Evolutionary conservation across 2,113 vertebrate species (phyloP).

Genomic region (Cyphomyrus discorhynchus): DNA sequence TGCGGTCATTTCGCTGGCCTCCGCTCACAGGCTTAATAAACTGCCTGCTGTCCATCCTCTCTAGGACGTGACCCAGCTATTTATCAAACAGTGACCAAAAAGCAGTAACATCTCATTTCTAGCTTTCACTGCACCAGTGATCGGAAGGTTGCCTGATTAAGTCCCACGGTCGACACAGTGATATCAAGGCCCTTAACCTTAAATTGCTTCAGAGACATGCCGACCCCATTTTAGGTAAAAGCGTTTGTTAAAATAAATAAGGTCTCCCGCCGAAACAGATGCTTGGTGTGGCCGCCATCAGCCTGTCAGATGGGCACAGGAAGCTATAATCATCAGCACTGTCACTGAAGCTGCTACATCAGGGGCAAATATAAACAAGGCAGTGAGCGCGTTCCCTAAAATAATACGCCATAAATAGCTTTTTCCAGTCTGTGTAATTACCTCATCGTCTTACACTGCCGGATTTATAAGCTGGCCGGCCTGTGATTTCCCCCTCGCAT

Average conservation of each 20-base stretch:
- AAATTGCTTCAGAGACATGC: background rate
- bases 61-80: background rate
- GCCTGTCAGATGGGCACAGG: background rate
- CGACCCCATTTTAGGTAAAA: background rate
- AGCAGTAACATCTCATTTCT: background rate
- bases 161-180: background rate
- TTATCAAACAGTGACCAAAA: slow-evolving; percentile 7
- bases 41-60: slow-evolving; percentile 20
- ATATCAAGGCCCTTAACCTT: background rate
- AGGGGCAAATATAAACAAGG: background rate
- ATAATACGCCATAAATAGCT: background rate
- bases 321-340: background rate
- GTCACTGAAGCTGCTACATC: background rate
- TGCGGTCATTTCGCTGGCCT: slow-evolving; percentile 48
- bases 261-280: background rate
- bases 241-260: background rate
- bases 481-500: background rate
- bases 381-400: background rate
- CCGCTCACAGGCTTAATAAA: slow-evolving; percentile 43
- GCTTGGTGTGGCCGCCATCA: background rate
- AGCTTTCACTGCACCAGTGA: background rate
- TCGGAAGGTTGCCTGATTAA: background rate
- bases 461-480: background rate
- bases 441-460: background rate
- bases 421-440: background rate